Conservation (phyloP, 2,113 vertebrate genomes). For the Ochotona curzoniae region DNA sequence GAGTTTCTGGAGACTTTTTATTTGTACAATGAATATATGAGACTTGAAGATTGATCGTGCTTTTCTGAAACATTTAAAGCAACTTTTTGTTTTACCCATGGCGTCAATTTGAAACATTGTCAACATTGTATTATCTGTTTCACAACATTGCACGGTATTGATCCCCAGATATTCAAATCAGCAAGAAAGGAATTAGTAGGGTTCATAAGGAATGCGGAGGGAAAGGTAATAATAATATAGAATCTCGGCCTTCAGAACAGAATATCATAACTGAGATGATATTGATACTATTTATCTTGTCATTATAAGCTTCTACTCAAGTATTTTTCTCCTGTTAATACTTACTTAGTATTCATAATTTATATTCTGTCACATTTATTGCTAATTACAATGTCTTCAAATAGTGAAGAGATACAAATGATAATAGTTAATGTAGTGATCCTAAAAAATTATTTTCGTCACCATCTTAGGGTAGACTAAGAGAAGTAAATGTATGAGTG, state of each 20-base stretch:
- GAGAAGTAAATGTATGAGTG: background rate
- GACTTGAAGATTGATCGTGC: background rate
- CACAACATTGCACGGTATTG: background rate
- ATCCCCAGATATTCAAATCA: background rate
- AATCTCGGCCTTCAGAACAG: background rate
- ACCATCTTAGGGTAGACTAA: background rate
- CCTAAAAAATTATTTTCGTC: background rate
- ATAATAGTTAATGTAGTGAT: background rate
- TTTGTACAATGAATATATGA: background rate
- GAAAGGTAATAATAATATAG: background rate
- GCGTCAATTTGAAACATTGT: background rate
- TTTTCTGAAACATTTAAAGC: constrained; percentile 10
- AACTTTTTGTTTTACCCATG: background rate
- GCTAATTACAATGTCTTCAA: background rate
- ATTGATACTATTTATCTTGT: background rate
- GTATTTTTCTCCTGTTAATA: background rate
- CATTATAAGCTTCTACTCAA: background rate
- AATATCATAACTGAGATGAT: background rate
- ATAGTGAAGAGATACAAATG: background rate
- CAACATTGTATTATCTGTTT: constrained; percentile 9
- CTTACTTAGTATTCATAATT: background rate
- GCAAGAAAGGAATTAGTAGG: background rate
- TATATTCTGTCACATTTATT: background rate
- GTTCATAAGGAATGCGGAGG: background rate
- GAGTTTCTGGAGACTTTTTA: background rate